These are phyloP conservation scores for Druon quercuslanigerum DNA, from an alignment of 1,140 invertebrate species.

Conservation along the genomic window DNA sequence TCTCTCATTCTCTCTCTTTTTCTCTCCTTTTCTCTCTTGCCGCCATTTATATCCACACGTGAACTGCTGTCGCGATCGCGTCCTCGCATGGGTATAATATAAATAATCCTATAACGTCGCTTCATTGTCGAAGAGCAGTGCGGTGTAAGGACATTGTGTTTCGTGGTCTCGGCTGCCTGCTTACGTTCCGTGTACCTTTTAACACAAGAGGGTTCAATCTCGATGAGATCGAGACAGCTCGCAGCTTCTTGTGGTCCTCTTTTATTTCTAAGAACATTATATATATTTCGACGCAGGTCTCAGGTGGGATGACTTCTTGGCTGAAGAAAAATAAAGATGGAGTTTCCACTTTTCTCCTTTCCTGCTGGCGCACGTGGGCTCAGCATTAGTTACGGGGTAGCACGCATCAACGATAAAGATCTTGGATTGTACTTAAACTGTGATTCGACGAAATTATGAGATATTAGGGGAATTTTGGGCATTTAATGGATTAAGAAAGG, in stretches of 20 bases:
- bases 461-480: constrained; percentile 6
- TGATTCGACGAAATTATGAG: constrained; percentile 20
- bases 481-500: not conserved
- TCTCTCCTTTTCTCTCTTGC: not conserved
- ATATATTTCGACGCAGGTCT: constrained; percentile 30
- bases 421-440: constrained; percentile 2
- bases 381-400: not conserved
- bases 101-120: constrained; percentile 42
- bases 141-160: constrained; percentile 57
- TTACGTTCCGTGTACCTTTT: constrained; percentile 45
- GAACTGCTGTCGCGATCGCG: constrained; percentile 35
- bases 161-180: constrained; percentile 51
- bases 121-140: constrained; percentile 50
- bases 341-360: not conserved
- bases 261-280: constrained; percentile 35
- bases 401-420: constrained; percentile 24
- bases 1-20: not conserved
- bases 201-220: constrained; percentile 47
- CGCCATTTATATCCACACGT: constrained; percentile 13
- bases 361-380: constrained; percentile 1
- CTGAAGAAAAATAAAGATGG: constrained; percentile 36
- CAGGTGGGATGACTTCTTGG: constrained; percentile 16
- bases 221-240: constrained; percentile 39
- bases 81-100: constrained; percentile 29
- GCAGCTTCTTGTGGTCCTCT: constrained; percentile 33